Base-by-base conservation (phyloP, 2,113 vertebrate genomes). In the Psophia crepitans region DNA sequence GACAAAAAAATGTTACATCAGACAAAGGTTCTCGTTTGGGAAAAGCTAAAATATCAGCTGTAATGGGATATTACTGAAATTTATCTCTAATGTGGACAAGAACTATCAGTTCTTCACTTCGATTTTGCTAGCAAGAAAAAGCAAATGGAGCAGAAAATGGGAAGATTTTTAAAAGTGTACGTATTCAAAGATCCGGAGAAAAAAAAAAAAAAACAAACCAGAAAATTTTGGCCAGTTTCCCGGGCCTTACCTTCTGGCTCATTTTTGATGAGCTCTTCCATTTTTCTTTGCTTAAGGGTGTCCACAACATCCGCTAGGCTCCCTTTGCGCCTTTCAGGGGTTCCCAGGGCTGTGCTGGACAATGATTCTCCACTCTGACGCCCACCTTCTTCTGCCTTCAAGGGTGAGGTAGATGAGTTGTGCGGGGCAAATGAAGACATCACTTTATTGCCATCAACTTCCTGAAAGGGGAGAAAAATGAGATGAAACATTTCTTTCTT, bases 241-340 rank as follows among this genome's bases (percentile, higher is more conserved):
- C 78, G 82, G 81, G 17, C 37, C 98, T 99, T 99, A 99, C 99
- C 99, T 99, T 99, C 99, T 53, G 99, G 99, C 97, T 99, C 99
- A 11, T 99, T 99, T 97, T 99, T 99, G 96, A 99, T 99, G 97
- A 99, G 98, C 97, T 99, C 99, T 95, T 99, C 99, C 99, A 99
- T 99, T 98, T 99, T 99, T 92, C 99, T 99, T 90, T 99, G 99
- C 93, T 99, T 99, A 97, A 99, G 98, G 82, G 99, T 99, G 98
- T 99, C 99, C 91, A 99, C 99, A 49, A 99, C 99, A 26, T 99
- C 99, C 0, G 99, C 99, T 90, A 99, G 98, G 98, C 99, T 99
- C 96, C 99, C 99, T 98, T 99, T 99, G 96, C 99, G 99, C 60
- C 99, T 97, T 94, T 99, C 99, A 0, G 99, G 99, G 32, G 99